Base-by-base conservation (phyloP, 2,888 invertebrate genomes). In the Trachelus stipa region DNA sequence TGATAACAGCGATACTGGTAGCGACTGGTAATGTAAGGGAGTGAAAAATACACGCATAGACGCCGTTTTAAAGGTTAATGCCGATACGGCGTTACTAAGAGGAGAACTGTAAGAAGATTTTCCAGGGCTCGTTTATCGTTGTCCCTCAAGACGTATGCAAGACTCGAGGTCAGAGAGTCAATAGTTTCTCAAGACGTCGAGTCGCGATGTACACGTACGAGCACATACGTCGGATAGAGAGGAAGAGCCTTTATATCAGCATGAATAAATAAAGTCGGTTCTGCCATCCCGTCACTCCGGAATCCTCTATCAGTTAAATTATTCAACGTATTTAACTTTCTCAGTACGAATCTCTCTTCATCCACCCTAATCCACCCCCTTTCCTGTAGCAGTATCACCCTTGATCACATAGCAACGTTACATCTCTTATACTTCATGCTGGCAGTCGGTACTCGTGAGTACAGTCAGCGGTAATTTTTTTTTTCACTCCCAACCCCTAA, bases 321-420 rank as follows among this genome's bases (percentile, higher is more conserved):
- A 74, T 74, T 74, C 74, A 74, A 37, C 34, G 74, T 74, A 74
- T 74, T 74, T 74, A 74, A 74, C 74, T 74, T 74, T 74, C 35
- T 74, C 74, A 31, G 74, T 35, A 35, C 35, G 74, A 34, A 30
- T 34, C 74, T 74, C 74, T 34, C 34, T 56, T 9, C 6, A 9
- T 23, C 23, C 9, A n/a, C 30, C 71, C 30, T 71, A 0, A 15
- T 6, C 40, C 40, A 15, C 40, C 40, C 15, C 4, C 23, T 23
- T 6, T 23, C 56, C 23, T 9, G 23, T 9, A 56, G 2, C 23
- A 56, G 23, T 9, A 56, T 15, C 56, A 56, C 56, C 56, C 56
- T 56, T 56, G 23, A 23, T 56, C 23, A 56, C 56, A 56, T 9
- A 56, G 56, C 23, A 56, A 15, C 15, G 40, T 40, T 23, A 23